These are phyloP conservation scores for Maconellicoccus hirsutus DNA, from an alignment of 1,140 invertebrate species.

Conservation along the genomic window DNA sequence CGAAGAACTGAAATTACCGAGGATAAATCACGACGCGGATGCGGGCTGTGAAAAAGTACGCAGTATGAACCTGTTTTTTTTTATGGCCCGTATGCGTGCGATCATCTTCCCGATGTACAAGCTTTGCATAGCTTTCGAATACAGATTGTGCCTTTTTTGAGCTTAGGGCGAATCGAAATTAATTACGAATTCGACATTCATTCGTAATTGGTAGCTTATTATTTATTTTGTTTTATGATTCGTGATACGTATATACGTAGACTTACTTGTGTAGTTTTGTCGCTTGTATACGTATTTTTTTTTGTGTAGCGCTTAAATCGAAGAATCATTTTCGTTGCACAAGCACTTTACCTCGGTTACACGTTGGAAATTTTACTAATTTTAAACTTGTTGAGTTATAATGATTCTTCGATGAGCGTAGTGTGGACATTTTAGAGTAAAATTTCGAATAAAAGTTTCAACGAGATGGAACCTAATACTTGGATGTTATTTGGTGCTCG, in stretches of 20 bases:
- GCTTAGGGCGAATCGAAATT: constrained; percentile 15
- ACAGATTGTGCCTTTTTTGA: constrained; percentile 2
- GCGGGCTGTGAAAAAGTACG: too few relatives aligned
- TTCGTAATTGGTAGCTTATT: not conserved
- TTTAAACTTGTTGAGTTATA: not conserved
- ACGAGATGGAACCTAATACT: too few relatives aligned
- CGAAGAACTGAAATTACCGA: too few relatives aligned
- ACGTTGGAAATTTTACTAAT: not conserved
- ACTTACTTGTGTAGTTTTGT: not conserved
- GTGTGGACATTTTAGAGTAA: too few relatives aligned
- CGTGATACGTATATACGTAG: not conserved
- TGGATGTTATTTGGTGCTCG: too few relatives aligned
- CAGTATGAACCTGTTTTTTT: too few relatives aligned
- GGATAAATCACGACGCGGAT: too few relatives aligned
- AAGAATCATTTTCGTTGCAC: not conserved
- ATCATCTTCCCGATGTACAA: too few relatives aligned
- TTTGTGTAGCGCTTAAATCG: constrained; percentile 1
- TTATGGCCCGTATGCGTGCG: too few relatives aligned
- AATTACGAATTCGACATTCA: not conserved
- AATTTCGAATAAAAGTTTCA: too few relatives aligned
- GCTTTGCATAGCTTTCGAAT: too few relatives aligned
- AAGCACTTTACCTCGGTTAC: not conserved
- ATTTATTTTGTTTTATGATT: not conserved
- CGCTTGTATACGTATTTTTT: not conserved
- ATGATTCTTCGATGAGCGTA: not conserved